Percentiles rank a stretch among this genome's conserved stretches.
Conservation (phyloP, 2,113 vertebrate genomes). For the Malurus melanocephalus region DNA sequence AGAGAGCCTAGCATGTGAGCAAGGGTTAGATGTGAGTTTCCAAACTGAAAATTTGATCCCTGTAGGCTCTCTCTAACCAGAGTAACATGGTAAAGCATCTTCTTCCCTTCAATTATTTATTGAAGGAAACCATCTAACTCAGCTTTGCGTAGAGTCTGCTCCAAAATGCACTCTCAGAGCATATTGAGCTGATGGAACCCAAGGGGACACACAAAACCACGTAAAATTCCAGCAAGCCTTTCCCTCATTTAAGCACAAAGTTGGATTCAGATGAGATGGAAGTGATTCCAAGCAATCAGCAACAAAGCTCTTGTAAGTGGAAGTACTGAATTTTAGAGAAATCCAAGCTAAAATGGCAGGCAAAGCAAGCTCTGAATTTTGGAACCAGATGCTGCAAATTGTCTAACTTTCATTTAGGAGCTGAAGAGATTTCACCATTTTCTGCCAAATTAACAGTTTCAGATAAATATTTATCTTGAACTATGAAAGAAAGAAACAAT, state of each 20-base stretch:
- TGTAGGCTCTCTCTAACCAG: background rate
- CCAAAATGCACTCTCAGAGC: background rate
- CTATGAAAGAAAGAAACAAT: background rate
- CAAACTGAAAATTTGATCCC: background rate
- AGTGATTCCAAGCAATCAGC: background rate
- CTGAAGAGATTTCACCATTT: background rate
- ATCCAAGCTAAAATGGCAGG: background rate
- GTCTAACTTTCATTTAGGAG: background rate
- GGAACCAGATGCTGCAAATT: background rate
- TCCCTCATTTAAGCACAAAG: background rate
- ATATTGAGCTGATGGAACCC: accelerated
- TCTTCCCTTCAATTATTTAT: background rate
- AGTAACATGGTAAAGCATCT: background rate
- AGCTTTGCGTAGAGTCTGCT: background rate
- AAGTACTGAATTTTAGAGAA: background rate
- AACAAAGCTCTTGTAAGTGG: background rate
- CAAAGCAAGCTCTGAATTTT: background rate
- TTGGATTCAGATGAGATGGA: background rate
- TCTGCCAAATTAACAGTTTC: background rate
- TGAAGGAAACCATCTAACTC: background rate
- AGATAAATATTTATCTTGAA: background rate
- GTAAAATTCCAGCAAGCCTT: background rate
- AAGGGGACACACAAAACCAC: background rate
- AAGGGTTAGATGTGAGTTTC: background rate
- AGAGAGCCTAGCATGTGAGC: background rate